phyloP scores from a whole-genome alignment of 2,113 vertebrate genomes.

The Melanocharis versteri region DNA sequence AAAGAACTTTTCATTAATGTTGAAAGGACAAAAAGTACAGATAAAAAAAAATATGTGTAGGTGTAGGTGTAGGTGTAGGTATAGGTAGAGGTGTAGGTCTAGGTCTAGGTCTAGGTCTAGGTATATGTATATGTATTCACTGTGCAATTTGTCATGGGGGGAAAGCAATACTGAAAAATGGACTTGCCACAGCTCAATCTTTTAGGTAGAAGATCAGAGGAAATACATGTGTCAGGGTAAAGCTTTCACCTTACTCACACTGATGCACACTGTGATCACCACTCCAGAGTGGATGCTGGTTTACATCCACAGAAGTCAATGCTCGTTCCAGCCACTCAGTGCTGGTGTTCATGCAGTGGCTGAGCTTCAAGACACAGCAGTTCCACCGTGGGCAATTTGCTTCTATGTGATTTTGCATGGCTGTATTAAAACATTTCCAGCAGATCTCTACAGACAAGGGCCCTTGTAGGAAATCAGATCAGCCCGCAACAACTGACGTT shows the following conservation, averaged over 20 bases:
- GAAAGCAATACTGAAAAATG: background rate
- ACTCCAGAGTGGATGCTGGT: background rate
- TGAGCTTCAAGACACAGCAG: background rate
- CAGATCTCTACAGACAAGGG: background rate
- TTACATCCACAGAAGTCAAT: background rate
- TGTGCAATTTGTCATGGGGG: background rate
- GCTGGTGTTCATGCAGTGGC: background rate
- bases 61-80: background rate
- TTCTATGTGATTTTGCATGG: rapidly evolving
- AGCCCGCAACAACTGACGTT: rapidly evolving
- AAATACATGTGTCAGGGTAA: background rate
- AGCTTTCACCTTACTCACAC: background rate
- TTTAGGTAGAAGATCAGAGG: background rate
- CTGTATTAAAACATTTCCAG: background rate
- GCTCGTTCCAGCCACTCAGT: rapidly evolving
- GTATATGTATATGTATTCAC: background rate
- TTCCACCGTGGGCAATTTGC: background rate
- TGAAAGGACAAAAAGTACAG: background rate
- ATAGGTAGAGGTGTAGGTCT: too few species aligned
- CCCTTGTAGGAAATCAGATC: background rate
- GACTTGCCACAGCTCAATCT: background rate
- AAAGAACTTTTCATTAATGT: background rate
- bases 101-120: too few species aligned
- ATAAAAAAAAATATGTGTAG: background rate
- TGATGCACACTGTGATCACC: background rate